Base-by-base conservation (phyloP, 2,797 vertebrate genomes). In the Prunella strophiata region DNA sequence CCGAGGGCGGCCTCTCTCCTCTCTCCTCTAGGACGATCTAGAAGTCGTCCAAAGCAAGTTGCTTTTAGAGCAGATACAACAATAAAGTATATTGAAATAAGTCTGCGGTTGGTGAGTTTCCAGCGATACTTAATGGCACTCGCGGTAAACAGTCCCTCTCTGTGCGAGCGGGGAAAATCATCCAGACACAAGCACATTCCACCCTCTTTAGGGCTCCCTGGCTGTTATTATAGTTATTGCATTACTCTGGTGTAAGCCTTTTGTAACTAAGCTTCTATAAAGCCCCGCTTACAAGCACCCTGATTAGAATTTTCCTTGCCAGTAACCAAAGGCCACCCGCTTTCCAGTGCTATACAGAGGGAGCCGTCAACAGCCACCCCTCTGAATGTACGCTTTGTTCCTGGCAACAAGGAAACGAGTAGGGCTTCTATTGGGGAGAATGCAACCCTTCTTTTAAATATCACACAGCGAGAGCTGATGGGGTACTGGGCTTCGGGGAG, bases 301-400 rank as follows among this genome's bases (percentile, higher is more conserved):
- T 89, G 84, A 89, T 95, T 94, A 96, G 96, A 96, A 94, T 96
- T 96, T 93, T 95, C 96, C 95, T 96, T 96, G 93, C 96, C 95
- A 96, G 95, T 93, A 96, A 96, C 91, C 91, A 95, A 96, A 96
- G 96, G 94, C 96, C 95, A 94, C 96, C 96, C 97, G 95, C 96
- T 97, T 96, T 95, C 96, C 96, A 96, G 95, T 93, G 95, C 96
- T 97, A 96, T 88, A 91, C 94, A 97, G 96, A 97, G 95, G 96
- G 94, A 96, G 96, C 95, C 94, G 92, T 95, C 96, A 96, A 91
- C 94, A 90, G 97, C 97, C 96, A 96, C 97, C 97, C 96, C 89
- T 93, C 96, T 98, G 97, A 98, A 98, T 98, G 97, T 97, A 91
- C 86, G 97, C 98, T 98, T 98, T 98, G 98, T 97, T 98, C 97